A percentile compares a stretch with the other conserved stretches of the same genome.
Evolutionary conservation across 1,140 invertebrate species (phyloP).

Genomic region (Diorhabda elongata): DNA sequence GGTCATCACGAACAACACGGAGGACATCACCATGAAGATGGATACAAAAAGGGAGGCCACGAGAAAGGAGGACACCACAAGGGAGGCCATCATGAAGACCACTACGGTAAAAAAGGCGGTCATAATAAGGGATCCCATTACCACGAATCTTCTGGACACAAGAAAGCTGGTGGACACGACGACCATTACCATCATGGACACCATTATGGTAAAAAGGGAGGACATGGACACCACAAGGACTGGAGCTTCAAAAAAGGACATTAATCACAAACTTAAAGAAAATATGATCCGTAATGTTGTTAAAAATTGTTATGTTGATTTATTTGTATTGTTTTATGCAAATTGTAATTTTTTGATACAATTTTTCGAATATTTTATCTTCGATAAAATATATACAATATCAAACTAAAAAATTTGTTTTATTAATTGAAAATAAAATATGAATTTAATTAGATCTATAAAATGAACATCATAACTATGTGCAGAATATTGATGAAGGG

Average conservation of each 20-base stretch:
- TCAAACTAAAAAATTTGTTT: too few species aligned
- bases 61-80: constrained; percentile 62
- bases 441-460: too few species aligned
- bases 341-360: background rate
- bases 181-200: constrained; percentile 62
- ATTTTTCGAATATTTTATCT: background rate
- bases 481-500: too few species aligned
- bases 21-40: constrained; percentile 56
- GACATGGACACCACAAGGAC: constrained; percentile 61
- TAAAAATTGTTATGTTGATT: constrained; percentile 21
- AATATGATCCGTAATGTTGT: constrained; percentile 21
- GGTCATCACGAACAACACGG: constrained; percentile 61
- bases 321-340: constrained; percentile 25
- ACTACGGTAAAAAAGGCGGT: constrained; percentile 58
- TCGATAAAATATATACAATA: too few species aligned
- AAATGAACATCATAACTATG: too few species aligned
- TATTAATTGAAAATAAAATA: too few species aligned
- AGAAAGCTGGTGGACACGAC: constrained; percentile 61
- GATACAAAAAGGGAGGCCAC: constrained; percentile 57
- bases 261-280: constrained; percentile 16
- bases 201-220: constrained; percentile 65
- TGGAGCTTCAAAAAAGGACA: constrained; percentile 53
- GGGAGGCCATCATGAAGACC: constrained; percentile 57
- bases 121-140: constrained; percentile 59
- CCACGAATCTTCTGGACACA: constrained; percentile 61